These are phyloP conservation scores for Trichonephila clavipes DNA, from an alignment of 1,140 invertebrate species.

Conservation along the genomic window DNA sequence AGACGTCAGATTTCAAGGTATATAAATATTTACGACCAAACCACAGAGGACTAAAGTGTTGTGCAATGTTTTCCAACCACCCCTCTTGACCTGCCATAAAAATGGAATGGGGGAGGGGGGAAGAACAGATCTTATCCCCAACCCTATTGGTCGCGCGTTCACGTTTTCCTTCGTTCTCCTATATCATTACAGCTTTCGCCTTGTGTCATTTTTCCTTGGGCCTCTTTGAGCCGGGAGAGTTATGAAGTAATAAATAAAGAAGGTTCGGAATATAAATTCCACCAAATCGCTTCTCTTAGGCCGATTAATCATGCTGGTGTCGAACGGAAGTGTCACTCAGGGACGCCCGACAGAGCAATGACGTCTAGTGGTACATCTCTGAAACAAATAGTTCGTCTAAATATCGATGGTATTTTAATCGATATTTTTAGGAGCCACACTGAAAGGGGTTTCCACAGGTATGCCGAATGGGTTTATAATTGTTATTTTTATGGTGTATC, in stretches of 20 bases:
- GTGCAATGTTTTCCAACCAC: neutral
- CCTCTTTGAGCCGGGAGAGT: neutral
- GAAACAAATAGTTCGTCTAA: neutral
- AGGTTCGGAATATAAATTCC: slow-evolving; percentile 41
- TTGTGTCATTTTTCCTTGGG: slow-evolving; percentile 22
- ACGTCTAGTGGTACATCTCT: neutral
- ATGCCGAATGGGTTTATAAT: slow-evolving; percentile 7
- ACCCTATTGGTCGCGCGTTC: slow-evolving; percentile 11
- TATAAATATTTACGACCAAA: slow-evolving; percentile 43
- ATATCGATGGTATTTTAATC: slow-evolving; percentile 22
- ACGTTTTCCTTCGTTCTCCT: slow-evolving; percentile 10
- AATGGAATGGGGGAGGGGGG: neutral
- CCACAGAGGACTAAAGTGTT: neutral
- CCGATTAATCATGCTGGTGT: slow-evolving; percentile 31
- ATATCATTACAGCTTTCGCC: slow-evolving; percentile 33
- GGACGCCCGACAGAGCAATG: neutral
- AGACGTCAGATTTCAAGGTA: too few species aligned
- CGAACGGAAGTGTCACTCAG: slow-evolving; percentile 42
- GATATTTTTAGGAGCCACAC: neutral
- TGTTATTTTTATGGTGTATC: neutral
- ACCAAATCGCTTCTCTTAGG: neutral
- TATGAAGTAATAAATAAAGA: slow-evolving; percentile 56
- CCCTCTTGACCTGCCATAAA: slow-evolving; percentile 32
- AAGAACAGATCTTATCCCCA: neutral
- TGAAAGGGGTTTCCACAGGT: neutral